phyloP scores from a whole-genome alignment of 2,888 invertebrate species.

The Yponomeuta plumbellus region DNA sequence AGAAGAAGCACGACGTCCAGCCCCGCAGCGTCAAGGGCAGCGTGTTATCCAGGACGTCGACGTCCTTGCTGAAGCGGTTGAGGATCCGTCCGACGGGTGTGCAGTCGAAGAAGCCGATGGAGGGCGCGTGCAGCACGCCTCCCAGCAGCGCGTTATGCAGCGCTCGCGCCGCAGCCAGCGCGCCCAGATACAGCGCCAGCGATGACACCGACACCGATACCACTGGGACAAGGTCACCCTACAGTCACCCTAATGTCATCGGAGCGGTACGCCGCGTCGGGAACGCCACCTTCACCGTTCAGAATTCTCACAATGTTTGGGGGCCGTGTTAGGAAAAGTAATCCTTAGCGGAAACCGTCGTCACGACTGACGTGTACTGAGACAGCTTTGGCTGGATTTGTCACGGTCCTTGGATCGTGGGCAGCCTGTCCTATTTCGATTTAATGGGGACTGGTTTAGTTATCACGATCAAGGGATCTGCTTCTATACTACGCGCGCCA shows the following conservation, averaged over 20 bases:
- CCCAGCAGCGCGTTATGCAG: slow-evolving; percentile 80
- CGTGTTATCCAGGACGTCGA: slow-evolving; percentile 83
- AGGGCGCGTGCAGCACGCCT: slow-evolving; percentile 81
- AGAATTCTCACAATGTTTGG: too few relatives aligned
- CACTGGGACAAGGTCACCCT: slow-evolving; percentile 55
- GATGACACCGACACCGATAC: slow-evolving; percentile 80
- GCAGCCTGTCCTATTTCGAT: too few relatives aligned
- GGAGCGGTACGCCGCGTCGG: not conserved
- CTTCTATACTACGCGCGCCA: too few relatives aligned
- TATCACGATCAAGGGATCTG: too few relatives aligned
- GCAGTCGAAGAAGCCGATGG: slow-evolving; percentile 86
- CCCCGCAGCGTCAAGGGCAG: slow-evolving; percentile 83
- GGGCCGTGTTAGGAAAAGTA: too few relatives aligned
- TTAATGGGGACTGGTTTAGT: too few relatives aligned
- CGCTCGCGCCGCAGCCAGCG: slow-evolving; percentile 77
- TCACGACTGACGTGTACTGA: too few relatives aligned
- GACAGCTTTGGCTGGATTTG: too few relatives aligned
- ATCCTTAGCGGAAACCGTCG: too few relatives aligned
- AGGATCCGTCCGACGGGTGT: slow-evolving; percentile 87
- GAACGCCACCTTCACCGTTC: not conserved
- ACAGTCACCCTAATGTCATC: not conserved
- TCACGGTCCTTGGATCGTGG: too few relatives aligned
- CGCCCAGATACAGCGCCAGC: slow-evolving; percentile 81
- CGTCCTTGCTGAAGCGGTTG: slow-evolving; percentile 86
- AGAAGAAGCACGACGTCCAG: slow-evolving; percentile 81